A percentile compares a stretch with the other conserved stretches of the same genome.
These are phyloP conservation scores for Brachionus rotundiformis DNA, from an alignment of 1,140 invertebrate species.

Conservation along the genomic window DNA sequence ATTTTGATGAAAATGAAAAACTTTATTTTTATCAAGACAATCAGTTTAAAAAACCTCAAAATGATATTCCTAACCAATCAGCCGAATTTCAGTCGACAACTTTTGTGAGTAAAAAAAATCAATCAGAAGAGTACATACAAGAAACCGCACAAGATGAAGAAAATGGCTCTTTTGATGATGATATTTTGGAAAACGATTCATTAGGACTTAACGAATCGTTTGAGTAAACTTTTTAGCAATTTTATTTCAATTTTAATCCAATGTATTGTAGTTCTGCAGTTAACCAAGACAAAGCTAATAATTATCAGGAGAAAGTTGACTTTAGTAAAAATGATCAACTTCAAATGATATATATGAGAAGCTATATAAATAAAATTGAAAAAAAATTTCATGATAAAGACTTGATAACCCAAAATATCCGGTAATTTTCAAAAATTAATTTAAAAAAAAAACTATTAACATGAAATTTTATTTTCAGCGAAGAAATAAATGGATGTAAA, in stretches of 20 bases:
- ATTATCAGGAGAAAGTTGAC: conserved; percentile 55
- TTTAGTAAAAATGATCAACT: conserved; percentile 60
- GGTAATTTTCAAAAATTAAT: too few relatives aligned
- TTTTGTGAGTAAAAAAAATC: conserved; percentile 11
- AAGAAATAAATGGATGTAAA: conserved; percentile 61
- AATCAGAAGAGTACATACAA: not conserved
- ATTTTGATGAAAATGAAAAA: not conserved
- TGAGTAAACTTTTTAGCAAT: not conserved
- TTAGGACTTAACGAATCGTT: not conserved
- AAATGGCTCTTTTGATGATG: not conserved
- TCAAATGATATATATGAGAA: conserved; percentile 61
- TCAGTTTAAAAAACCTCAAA: not conserved
- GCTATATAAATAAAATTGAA: conserved; percentile 59
- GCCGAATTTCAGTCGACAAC: not conserved
- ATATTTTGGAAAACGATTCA: conserved; percentile 24
- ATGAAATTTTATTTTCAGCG: conserved; percentile 53
- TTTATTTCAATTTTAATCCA: not conserved
- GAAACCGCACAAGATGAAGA: not conserved
- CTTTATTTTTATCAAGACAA: not conserved
- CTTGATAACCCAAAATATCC: conserved; percentile 59
- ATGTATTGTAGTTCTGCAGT: not conserved
- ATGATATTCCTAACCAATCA: not conserved
- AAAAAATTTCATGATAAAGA: conserved; percentile 59
- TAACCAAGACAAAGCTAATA: conserved; percentile 54
- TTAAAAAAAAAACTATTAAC: not conserved